These are phyloP conservation scores for Epinephelus coioides DNA, from an alignment of 2,797 vertebrate species.

Conservation along the genomic window DNA sequence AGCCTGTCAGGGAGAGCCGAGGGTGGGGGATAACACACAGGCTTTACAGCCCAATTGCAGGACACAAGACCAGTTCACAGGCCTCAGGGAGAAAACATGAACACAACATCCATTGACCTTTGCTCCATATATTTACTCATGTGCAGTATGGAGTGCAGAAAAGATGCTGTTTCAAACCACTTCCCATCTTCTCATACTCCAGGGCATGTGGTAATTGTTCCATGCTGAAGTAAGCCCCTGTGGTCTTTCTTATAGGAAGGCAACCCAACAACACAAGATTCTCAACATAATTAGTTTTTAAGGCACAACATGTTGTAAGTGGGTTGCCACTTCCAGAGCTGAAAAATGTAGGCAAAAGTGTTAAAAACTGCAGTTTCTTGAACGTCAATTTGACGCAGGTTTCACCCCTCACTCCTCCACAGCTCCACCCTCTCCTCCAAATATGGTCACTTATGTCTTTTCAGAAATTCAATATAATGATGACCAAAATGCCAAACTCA, in stretches of 20 bases:
- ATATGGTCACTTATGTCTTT: too few species aligned
- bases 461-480: too few species aligned
- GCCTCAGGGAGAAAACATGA: slow-evolving; percentile 38
- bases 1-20: slow-evolving; percentile 15
- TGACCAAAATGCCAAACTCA: too few species aligned
- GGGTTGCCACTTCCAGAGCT: too few species aligned
- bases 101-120: slow-evolving; percentile 42
- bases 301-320: background rate
- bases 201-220: background rate
- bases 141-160: slow-evolving; percentile 15
- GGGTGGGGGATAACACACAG: slow-evolving; percentile 22
- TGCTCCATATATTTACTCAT: slow-evolving; percentile 32
- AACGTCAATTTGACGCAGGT: too few species aligned
- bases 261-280: background rate
- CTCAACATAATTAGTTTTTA: background rate
- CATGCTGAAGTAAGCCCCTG: background rate
- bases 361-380: too few species aligned
- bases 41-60: slow-evolving; percentile 41
- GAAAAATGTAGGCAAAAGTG: too few species aligned
- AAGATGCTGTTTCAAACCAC: slow-evolving; percentile 17
- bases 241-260: background rate
- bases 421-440: too few species aligned
- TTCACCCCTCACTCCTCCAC: too few species aligned
- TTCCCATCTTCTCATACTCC: slow-evolving; percentile 12
- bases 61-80: slow-evolving; percentile 33